Base-by-base conservation (phyloP, 2,888 invertebrate species). In the Trichopoda pennipes region DNA sequence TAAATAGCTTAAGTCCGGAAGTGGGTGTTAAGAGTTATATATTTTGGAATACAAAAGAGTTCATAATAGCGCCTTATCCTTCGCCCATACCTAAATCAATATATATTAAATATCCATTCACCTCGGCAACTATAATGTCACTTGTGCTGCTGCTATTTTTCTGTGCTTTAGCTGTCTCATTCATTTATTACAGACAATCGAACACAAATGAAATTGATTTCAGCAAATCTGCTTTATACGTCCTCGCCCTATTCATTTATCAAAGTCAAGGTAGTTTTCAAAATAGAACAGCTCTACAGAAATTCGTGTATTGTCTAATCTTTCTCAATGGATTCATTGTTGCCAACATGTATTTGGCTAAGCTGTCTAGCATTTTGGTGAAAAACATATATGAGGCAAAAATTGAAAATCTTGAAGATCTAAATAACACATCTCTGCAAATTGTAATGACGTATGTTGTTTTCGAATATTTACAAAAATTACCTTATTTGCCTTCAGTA, bases 301-400 rank as follows among this genome's bases (percentile, higher is more conserved):
- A 72, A 17, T 0, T 64, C 4, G 16, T 53, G 3, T 72, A 38
- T 28, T 9, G 44, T 2, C 28, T 78, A 14, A 21, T 73, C 12
- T 17, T 66, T 6, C n/a, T 79, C 14, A 55, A 60, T 16, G 66
- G 60, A 12, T 72, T 79, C 19, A 61, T 79, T 4, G 8, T 66
- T 7, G 44, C 53, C 17, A 72, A 66, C 35, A 47, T 72, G 9
- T 79, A 73, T 53, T 44, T 73, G 38, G 64, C 66, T 19, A 72
- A 60, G 35, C 16, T 79, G 51, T 79, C 66, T 14, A 79, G 78
- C 42, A 12, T 79, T 0, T 53, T 79, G 53, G 66, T 79, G 19
- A 38, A 51, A 53, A 66, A 16, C 12, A 4, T 79, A 9, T 73
- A 79, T 44, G 72, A 72, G 10, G 2, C 58, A 0, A 53, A 78